Conservation (phyloP, 2,797 vertebrate genomes). For the Argya squamiceps region DNA sequence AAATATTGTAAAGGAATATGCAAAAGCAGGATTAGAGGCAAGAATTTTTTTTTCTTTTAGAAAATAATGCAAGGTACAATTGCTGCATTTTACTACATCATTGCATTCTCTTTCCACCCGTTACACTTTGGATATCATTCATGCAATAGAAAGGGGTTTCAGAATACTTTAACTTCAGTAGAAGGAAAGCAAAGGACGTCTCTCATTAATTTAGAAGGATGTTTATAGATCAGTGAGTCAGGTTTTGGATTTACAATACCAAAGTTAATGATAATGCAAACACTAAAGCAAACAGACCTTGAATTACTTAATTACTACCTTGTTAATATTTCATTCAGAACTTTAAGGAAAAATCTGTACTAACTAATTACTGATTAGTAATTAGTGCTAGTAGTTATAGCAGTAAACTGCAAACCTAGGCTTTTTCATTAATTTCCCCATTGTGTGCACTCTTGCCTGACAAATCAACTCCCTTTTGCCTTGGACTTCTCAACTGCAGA, state of each 20-base stretch:
- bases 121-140: not conserved
- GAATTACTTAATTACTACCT: slow-evolving; percentile 44
- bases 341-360: not conserved
- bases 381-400: not conserved
- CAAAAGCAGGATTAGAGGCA: not conserved
- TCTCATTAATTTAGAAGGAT: slow-evolving; percentile 23
- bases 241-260: not conserved
- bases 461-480: not conserved
- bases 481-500: not conserved
- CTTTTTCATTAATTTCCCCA: not conserved
- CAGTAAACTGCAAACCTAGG: not conserved
- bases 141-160: not conserved
- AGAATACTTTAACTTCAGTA: not conserved
- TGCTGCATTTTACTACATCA: not conserved
- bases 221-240: slow-evolving; percentile 2
- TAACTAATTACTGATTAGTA: not conserved
- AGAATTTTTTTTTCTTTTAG: not conserved
- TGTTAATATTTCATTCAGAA: slow-evolving; percentile 51
- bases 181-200: not conserved
- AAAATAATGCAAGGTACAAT: not conserved
- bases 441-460: not conserved
- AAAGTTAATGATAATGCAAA: not conserved
- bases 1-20: not conserved
- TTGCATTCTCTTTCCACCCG: not conserved
- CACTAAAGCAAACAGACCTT: slow-evolving; percentile 4